Conservation (phyloP, 1,140 invertebrate genomes). For the Asobara japonica region DNA sequence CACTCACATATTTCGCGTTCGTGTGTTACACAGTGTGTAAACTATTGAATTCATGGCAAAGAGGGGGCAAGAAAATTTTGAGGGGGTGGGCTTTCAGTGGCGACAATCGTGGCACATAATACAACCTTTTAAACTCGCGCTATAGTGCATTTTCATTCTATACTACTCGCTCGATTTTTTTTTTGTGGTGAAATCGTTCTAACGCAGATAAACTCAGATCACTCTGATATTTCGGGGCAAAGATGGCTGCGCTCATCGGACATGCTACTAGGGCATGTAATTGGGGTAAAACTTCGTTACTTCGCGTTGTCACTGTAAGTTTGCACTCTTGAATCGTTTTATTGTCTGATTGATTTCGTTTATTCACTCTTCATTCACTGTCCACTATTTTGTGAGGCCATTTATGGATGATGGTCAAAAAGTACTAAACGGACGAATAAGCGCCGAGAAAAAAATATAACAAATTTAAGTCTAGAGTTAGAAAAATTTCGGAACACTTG, state of each 20-base stretch:
- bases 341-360: no score
- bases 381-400: no score
- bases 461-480: neutral
- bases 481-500: neutral
- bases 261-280: conserved; percentile 58
- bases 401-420: no score
- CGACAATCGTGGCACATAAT: neutral
- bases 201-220: no score
- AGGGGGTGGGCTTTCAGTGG: neutral
- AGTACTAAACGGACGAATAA: no score
- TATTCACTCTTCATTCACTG: no score
- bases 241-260: conserved; percentile 72
- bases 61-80: neutral
- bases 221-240: conserved; percentile 32
- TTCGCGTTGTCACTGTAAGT: conserved; percentile 48
- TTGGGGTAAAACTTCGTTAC: conserved; percentile 17
- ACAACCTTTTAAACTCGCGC: neutral
- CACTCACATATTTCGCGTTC: neutral
- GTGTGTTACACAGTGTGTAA: neutral
- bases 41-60: neutral
- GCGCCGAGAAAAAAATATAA: no score
- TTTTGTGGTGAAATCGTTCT: neutral
- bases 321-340: neutral
- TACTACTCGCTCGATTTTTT: neutral
- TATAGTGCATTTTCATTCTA: neutral